Percentiles rank a stretch among this genome's conserved stretches.
These are phyloP conservation scores for Crossocerus cetratus DNA, from an alignment of 2,888 invertebrate genomes.

Conservation along the genomic window DNA sequence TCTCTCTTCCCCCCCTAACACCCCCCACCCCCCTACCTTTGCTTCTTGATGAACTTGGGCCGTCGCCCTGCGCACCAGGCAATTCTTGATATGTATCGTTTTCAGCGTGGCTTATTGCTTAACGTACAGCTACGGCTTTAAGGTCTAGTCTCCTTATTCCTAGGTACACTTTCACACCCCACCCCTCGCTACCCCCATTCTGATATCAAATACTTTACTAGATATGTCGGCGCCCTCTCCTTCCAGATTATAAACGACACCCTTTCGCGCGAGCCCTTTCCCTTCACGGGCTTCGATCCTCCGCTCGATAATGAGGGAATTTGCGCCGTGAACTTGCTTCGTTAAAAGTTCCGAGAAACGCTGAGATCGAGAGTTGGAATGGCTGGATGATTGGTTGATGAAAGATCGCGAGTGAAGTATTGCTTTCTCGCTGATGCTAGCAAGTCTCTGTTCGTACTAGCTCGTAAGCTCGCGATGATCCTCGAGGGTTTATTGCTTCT, in stretches of 20 bases:
- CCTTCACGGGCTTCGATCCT: neutral
- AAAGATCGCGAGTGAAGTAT: neutral
- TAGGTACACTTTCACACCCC: constrained; percentile 26
- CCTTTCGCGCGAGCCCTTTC: no score
- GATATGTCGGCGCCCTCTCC: neutral
- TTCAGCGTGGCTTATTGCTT: constrained; percentile 59
- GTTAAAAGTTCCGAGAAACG: neutral
- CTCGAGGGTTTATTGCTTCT: neutral
- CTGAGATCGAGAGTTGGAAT: no score
- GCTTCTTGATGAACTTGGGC: neutral
- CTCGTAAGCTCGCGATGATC: neutral
- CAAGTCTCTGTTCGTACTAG: neutral
- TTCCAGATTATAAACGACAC: no score
- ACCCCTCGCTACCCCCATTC: constrained; percentile 26
- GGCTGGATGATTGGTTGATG: neutral
- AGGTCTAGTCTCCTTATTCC: constrained; percentile 43
- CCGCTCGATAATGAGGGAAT: neutral
- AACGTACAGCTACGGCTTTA: constrained; percentile 55
- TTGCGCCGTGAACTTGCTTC: neutral
- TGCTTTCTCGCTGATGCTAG: neutral
- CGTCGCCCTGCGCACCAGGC: constrained; percentile 55
- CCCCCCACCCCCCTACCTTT: no score
- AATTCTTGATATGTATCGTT: constrained; percentile 72
- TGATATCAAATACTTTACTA: constrained; percentile 57
- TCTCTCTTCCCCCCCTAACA: no score